Evolutionary conservation across 2,797 vertebrate species (phyloP), one percentile per base, ranked within the genome.

Genomic region (Anas bernieri): DNA sequence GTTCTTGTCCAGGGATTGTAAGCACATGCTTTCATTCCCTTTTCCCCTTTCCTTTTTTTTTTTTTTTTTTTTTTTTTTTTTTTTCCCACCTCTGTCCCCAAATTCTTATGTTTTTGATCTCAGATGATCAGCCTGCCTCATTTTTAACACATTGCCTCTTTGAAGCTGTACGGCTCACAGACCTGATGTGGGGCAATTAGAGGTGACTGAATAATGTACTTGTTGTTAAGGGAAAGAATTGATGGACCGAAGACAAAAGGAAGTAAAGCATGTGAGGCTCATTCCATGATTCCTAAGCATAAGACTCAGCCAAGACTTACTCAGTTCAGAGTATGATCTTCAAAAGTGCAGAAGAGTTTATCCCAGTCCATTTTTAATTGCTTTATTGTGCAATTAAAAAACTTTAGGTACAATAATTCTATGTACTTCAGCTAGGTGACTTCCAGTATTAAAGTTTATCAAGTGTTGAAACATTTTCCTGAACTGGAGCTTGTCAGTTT

Each of bases 31-130:
- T 97, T 94, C 56, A 93, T 96, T 94, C 74, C 83, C 85, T 45
- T 86, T 87, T 18, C 6, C 4, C 62, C n/a, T 12, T 26, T 26
- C 18, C 6, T 13, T 4, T 43, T 77, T 80, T 46, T 37, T 28
- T 46, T 37, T 28, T 46, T 37, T 39, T 3, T 3, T 30, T 46
- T n/a, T 39, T 28, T 46, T 39, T 30, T 46, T 39, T 4, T 4
- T 26, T 17, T 31, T 16, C 20, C 26, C 35, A 12, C 16, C 28
- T 55, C 64, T 22, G 48, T 64, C 70, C 41, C 56, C 17, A 68
- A 95, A 96, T 96, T 92, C 87, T 93, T 95, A 41, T 93, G 90
- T 95, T 94, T 96, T 94, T 97, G 93, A 94, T 95, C 86, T 95
- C 94, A 73, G 91, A 73, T 95, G 84, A 95, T 96, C 96, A 97